Conservation (phyloP, 2,888 invertebrate species). For the Trichopoda pennipes region DNA sequence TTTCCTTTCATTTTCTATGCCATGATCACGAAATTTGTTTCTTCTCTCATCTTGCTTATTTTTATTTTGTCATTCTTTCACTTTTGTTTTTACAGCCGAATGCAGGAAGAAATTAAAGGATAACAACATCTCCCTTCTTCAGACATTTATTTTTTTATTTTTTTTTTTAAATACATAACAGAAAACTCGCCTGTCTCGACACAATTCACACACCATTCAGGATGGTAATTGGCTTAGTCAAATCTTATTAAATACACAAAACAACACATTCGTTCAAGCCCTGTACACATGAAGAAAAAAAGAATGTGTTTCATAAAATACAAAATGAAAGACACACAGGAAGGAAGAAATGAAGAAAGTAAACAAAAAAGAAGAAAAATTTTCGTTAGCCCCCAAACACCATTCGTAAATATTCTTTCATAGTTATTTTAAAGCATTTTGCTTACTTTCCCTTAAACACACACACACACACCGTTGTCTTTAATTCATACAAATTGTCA, state of each 20-base stretch:
- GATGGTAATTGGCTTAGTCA: constrained; percentile 69
- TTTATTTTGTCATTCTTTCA: not conserved
- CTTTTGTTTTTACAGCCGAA: constrained; percentile 29
- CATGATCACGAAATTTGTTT: constrained; percentile 19
- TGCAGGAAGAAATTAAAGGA: constrained; percentile 7
- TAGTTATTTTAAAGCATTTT: not conserved
- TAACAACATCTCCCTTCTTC: constrained; percentile 14
- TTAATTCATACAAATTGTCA: constrained; percentile 35
- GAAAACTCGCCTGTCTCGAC: constrained; percentile 55
- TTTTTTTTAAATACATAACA: constrained; percentile 41
- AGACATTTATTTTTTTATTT: constrained; percentile 44
- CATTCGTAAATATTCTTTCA: constrained; percentile 8
- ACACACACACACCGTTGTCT: too few relatives aligned
- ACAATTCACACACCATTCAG: constrained; percentile 70
- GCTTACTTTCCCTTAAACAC: constrained; percentile 1
- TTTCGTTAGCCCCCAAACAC: constrained; percentile 23
- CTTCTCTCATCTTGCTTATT: constrained; percentile 10
- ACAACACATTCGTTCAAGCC: constrained; percentile 12
- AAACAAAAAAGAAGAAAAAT: constrained; percentile 15
- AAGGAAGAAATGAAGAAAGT: constrained; percentile 27
- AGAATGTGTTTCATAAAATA: not conserved
- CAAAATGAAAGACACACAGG: constrained; percentile 24
- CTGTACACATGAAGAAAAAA: not conserved
- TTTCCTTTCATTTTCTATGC: constrained; percentile 12
- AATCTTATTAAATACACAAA: constrained; percentile 68